phyloP scores from a whole-genome alignment of 2,797 vertebrate species.

The Hylomyscus alleni region DNA sequence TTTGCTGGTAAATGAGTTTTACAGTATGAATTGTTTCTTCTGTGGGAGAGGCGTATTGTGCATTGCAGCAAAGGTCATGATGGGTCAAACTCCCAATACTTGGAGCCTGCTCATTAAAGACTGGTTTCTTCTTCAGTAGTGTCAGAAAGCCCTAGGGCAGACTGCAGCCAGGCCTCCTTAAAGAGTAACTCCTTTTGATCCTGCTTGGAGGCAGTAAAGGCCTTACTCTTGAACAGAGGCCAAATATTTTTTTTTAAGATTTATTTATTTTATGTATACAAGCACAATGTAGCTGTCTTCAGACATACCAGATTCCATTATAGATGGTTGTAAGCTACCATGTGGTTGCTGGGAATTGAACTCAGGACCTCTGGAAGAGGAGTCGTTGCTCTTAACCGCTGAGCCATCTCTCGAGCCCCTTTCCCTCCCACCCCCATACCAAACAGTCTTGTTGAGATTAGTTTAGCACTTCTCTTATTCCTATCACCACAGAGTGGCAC shows the following conservation, averaged over 20 bases:
- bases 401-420: no score
- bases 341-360: no score
- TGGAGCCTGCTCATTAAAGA: not conserved
- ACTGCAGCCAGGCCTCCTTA: not conserved
- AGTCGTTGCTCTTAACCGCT: no score
- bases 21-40: not conserved
- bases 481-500: not conserved
- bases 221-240: not conserved
- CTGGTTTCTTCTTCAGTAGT: not conserved
- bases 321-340: no score
- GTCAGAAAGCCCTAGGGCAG: not conserved
- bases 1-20: not conserved
- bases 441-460: not conserved
- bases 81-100: not conserved
- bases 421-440: no score
- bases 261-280: no score
- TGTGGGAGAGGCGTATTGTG: not conserved
- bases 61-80: not conserved
- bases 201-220: not conserved
- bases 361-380: no score
- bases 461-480: not conserved
- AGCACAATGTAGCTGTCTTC: no score
- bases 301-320: no score
- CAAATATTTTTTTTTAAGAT: not conserved
- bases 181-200: not conserved